phyloP scores from a whole-genome alignment of 2,888 invertebrate genomes.

The Epinotia demarniana region DNA sequence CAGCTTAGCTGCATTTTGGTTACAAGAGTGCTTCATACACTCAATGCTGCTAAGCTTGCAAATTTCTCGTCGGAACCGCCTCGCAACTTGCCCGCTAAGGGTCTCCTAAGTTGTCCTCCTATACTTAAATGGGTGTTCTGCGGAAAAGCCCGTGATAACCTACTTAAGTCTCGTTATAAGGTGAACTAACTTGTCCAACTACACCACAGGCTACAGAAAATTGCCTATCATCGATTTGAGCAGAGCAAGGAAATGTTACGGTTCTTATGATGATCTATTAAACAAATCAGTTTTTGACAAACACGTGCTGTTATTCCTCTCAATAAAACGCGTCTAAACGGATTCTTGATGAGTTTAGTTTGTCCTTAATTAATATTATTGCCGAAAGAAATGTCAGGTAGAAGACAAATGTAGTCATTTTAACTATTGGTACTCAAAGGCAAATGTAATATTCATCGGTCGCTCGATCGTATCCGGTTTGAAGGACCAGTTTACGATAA shows the following conservation, averaged over 20 bases:
- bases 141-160: slow-evolving; percentile 9
- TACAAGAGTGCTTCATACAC: slow-evolving; percentile 10
- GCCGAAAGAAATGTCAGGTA: too few species aligned
- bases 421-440: not conserved
- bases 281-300: too few species aligned
- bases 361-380: too few species aligned
- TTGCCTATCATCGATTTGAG: too few species aligned
- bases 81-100: slow-evolving; percentile 26
- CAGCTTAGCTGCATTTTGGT: slow-evolving; percentile 10
- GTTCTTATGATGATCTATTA: too few species aligned
- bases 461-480: not conserved
- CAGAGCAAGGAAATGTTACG: too few species aligned
- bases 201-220: too few species aligned
- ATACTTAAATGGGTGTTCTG: slow-evolving; percentile 15
- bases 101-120: slow-evolving; percentile 14
- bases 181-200: not conserved
- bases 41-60: slow-evolving; percentile 29
- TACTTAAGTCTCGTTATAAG: slow-evolving; percentile 13
- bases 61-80: slow-evolving; percentile 25
- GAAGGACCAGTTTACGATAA: not conserved
- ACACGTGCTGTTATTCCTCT: too few species aligned
- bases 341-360: too few species aligned
- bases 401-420: not conserved
- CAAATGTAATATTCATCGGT: slow-evolving; percentile 5
- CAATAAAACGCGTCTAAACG: too few species aligned